Base-by-base conservation (phyloP, 2,888 invertebrate species). In the Rhyacophila evoluta region DNA sequence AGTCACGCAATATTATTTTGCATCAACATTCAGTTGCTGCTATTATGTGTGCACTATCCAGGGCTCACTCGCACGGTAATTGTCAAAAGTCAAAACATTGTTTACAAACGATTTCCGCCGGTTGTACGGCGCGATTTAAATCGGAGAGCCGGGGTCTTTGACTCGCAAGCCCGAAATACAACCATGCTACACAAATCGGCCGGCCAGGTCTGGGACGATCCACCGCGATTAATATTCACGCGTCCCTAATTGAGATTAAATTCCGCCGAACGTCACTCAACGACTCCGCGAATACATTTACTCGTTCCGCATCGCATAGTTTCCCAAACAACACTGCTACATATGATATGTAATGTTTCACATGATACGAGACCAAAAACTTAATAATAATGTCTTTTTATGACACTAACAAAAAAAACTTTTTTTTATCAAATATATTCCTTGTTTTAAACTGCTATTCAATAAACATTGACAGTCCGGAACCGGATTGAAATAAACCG, bases 111-210 rank as follows among this genome's bases (percentile, higher is more conserved):
- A 8, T 55, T 55, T 55, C 55, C 19, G 55, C 55, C 25, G 55
- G 55, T 55, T 55, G 10, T 12, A 55, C 25, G 10, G 55, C 55
- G 25, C 55, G 55, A 55, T 55, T 55, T 19, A 55, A 55, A 55
- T 15, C 15, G 39, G 39, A 12, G 39, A 12, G 39, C 27, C 41
- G 75, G 55, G 79, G 79, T 79, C 79, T 79, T 79, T 79, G 79
- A 79, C 79, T 74, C 38, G 72, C 28, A 67, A 72, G 79, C 69
- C 79, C 79, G 75, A 79, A 79, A 79, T 79, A 79, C 72, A 75
- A 75, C 37, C 79, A 33, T 19, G 19, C 55, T 67, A 36, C 27
- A 77, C 77, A 55, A 76, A 15, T 76, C 27, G 76, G 39, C 71
- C 71, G 38, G 70, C 39, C 71, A 33, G 76, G 39, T 55, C 41